Base-by-base conservation (phyloP, 1,140 invertebrate genomes). In the Macrocentrus cingulum region DNA sequence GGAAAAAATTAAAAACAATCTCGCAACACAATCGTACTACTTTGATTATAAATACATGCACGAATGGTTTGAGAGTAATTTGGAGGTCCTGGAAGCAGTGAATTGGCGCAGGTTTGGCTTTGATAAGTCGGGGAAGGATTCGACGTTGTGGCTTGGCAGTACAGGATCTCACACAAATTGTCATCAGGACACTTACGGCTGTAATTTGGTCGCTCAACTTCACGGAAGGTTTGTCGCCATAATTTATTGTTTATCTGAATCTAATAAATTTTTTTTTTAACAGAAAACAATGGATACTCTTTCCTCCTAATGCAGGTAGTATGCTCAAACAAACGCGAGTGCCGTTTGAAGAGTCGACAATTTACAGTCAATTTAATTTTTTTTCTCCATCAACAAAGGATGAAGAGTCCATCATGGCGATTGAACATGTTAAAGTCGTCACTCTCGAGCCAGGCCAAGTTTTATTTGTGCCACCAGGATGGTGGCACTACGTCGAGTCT, bases 401-500 rank as follows among this genome's bases (percentile, higher is more conserved):
- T 25, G 54, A 68, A 34, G 44, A 64, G 54, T 49, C 39, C 42
- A 41, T 67, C 63, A 49, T 68, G 63, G 57, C 59, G 45, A 60
- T 65, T 20, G 34, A 56, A 45, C 51, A 60, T 13, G 53, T 69
- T 39, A 70, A 81, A 79, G 78, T 83, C 23, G 80, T 93, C 15
- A 83, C 79, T 16, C 78, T 98, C 22, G 81, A 88, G 44, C 86
- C 92, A 6, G 94, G 93, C 1, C 91, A 98, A 80, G 88, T 94
- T 4, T 76, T 98, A 7, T 86, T 91, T 70, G 88, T 98, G 1
- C 95, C 95, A 6, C 83, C 84, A 63, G 87, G 91, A 49, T 98
- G 95, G 95, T 98, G 95, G 95, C 95, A 98, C 83, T 96, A 91
- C 81, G 95, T 97, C 3, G 90, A 95, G 76, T 90, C 91, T 66